phyloP scores from a whole-genome alignment of 2,797 vertebrate species.

The Muscicapa comitata region DNA sequence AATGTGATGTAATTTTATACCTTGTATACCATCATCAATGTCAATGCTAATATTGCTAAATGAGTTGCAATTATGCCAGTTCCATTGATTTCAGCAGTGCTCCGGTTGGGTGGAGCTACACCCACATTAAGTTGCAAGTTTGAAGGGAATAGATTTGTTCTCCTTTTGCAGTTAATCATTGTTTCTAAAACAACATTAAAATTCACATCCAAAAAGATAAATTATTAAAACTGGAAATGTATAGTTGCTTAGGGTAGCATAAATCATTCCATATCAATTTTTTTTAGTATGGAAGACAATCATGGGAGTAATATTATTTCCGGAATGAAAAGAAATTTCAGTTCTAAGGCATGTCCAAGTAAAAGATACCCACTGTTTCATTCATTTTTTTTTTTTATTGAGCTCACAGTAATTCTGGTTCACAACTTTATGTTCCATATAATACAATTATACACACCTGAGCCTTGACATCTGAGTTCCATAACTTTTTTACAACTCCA shows the following conservation, averaged over 20 bases:
- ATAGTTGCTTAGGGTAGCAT: not conserved
- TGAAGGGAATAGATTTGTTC: not conserved
- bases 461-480: conserved; percentile 6
- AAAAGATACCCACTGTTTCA: not conserved
- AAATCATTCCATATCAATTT: conserved; percentile 42
- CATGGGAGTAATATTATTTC: not conserved
- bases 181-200: conserved; percentile 31
- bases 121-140: not conserved
- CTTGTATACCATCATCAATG: not conserved
- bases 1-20: not conserved
- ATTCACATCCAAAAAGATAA: not conserved
- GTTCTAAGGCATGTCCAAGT: conserved; percentile 2
- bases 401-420: conserved; percentile 29
- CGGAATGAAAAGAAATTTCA: not conserved
- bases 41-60: not conserved
- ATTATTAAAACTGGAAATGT: conserved; percentile 20
- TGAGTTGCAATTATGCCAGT: not conserved
- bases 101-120: not conserved
- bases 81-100: not conserved
- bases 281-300: conserved; percentile 50
- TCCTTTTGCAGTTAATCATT: conserved; percentile 54
- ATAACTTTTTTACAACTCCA: conserved; percentile 18
- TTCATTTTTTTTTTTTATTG: conserved; percentile 55
- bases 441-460: conserved; percentile 45
- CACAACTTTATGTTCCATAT: conserved; percentile 36